A percentile compares a stretch with the other conserved stretches of the same genome.
Conservation (phyloP, 2,113 vertebrate genomes). For the Chauna torquata region DNA sequence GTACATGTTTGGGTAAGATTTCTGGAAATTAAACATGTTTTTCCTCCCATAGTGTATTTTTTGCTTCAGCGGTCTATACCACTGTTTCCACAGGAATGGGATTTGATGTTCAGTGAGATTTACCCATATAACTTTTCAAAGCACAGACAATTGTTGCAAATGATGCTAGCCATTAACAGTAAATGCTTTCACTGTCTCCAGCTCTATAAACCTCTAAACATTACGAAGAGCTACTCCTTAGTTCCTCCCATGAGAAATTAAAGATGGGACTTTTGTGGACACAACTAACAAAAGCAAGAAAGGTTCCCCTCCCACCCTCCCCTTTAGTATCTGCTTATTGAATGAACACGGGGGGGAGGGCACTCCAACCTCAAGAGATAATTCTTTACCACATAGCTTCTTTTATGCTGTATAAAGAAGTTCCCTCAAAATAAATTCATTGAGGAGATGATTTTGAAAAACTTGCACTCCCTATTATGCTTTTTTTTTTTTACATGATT, state of each 20-base stretch:
- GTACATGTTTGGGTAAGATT: not conserved
- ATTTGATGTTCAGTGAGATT: slow-evolving; percentile 6
- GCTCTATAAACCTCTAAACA: slow-evolving; percentile 54
- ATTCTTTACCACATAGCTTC: not conserved
- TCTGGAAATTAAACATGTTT: slow-evolving; percentile 11
- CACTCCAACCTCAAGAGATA: not conserved
- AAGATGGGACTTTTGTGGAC: slow-evolving; percentile 45
- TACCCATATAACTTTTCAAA: slow-evolving; percentile 40
- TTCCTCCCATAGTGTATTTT: not conserved
- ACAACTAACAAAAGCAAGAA: not conserved
- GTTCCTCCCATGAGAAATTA: slow-evolving; percentile 35
- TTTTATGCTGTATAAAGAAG: not conserved
- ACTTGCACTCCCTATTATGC: not conserved
- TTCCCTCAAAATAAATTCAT: not conserved
- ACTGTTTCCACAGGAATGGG: not conserved
- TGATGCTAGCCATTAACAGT: slow-evolving; percentile 49
- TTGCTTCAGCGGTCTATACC: not conserved
- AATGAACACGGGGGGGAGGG: not conserved
- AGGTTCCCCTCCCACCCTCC: not conserved
- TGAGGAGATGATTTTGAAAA: not conserved
- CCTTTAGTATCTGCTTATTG: not conserved
- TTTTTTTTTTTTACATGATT: not conserved
- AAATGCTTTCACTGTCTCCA: slow-evolving; percentile 47
- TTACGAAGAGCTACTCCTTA: slow-evolving; percentile 18
- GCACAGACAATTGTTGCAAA: slow-evolving; percentile 59